Conservation (phyloP, 30 jellyfish, hydroid and myxozoan species). For the Aurelia coerulea region DNA sequence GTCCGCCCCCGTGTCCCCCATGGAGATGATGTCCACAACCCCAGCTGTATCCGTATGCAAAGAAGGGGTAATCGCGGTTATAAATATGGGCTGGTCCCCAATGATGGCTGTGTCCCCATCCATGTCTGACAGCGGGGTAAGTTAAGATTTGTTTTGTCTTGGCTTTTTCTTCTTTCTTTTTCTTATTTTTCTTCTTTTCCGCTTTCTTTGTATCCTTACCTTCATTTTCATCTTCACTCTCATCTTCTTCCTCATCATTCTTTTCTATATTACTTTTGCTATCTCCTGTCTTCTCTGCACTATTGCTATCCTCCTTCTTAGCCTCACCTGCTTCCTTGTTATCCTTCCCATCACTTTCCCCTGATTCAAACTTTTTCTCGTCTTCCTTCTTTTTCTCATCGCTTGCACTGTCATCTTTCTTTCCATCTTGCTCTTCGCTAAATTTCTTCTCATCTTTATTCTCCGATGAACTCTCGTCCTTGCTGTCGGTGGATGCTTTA, state of each 20-base stretch:
- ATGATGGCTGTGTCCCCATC: constrained; percentile 91
- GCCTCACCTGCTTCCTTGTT: constrained; percentile 10
- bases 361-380: background rate
- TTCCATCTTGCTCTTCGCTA: constrained; percentile 1
- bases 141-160: constrained; percentile 87
- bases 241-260: constrained; percentile 8
- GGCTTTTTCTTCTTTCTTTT: constrained; percentile 63
- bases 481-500: constrained; percentile 18
- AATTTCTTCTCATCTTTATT: constrained; percentile 46
- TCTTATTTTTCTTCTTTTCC: constrained; percentile 45
- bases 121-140: constrained; percentile 91
- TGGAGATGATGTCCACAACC: constrained; percentile 95
- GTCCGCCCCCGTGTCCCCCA: constrained; percentile 57
- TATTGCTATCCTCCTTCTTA: background rate
- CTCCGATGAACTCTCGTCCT: background rate
- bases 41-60: constrained; percentile 99
- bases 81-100: constrained; percentile 97
- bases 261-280: constrained; percentile 3
- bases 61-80: constrained; percentile 93
- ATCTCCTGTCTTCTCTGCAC: background rate
- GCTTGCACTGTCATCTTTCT: background rate
- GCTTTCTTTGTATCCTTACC: background rate
- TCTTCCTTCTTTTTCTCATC: background rate
- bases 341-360: constrained; percentile 1
- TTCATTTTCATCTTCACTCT: constrained; percentile 10